Conservation (phyloP, 2,113 vertebrate genomes). For the Andinoacara biseriatus region DNA sequence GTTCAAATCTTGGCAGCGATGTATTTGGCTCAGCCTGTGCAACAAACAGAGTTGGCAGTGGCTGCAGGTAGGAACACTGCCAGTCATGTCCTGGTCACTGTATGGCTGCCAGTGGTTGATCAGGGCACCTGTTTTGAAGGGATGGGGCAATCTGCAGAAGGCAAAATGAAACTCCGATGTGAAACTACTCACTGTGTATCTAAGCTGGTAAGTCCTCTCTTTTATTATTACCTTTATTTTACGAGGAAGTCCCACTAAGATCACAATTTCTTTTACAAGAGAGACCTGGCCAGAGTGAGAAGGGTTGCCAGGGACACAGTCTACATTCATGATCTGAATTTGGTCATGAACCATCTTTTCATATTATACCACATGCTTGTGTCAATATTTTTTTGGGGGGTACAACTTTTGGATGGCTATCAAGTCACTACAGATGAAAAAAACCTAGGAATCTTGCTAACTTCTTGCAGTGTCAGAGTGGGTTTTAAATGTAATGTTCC, state of each 20-base stretch:
- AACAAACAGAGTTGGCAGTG: constrained; percentile 45
- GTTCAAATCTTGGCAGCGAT: constrained; percentile 17
- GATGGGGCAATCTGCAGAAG: constrained; percentile 12
- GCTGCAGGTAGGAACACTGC: constrained; percentile 6
- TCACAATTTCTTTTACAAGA: too few species aligned
- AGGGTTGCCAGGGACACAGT: background rate
- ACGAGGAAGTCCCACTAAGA: too few species aligned
- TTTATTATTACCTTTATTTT: too few species aligned
- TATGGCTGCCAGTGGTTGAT: constrained; percentile 36
- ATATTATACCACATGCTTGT: background rate
- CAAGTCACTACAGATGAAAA: background rate
- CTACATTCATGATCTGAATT: background rate
- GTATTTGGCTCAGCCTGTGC: constrained; percentile 12
- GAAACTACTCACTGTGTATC: constrained; percentile 5
- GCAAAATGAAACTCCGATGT: constrained; percentile 7
- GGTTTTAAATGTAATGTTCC: background rate
- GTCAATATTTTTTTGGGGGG: background rate
- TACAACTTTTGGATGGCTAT: background rate
- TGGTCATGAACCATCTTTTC: background rate
- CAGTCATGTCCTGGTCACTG: constrained; percentile 18
- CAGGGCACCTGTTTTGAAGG: constrained; percentile 16
- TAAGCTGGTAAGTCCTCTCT: constrained; percentile 5
- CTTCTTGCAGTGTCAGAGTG: background rate
- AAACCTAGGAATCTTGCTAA: background rate
- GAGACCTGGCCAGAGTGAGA: background rate